These are phyloP conservation scores for Tinea semifulvella DNA, from an alignment of 2,888 invertebrate genomes.

Conservation along the genomic window DNA sequence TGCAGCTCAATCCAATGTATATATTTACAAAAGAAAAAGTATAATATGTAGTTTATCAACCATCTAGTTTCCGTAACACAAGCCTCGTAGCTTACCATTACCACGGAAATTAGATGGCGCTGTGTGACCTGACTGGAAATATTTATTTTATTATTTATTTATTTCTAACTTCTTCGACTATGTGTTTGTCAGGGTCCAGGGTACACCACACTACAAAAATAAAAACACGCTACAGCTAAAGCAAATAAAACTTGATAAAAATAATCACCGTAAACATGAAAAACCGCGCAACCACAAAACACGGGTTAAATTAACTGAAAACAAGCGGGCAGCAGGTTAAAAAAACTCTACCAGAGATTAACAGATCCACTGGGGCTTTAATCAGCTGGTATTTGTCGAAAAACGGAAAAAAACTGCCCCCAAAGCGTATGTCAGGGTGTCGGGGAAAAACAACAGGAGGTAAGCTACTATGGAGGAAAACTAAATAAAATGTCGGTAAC, in stretches of 20 bases:
- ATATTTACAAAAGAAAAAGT: too few species aligned
- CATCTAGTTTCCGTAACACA: too few species aligned
- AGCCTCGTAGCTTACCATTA: too few species aligned
- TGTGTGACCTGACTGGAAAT: too few species aligned
- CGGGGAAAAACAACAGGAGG: slow-evolving; percentile 28
- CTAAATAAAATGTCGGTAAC: too few species aligned
- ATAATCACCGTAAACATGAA: background rate
- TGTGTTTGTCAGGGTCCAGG: too few species aligned
- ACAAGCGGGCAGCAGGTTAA: slow-evolving; percentile 24
- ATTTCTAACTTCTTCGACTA: too few species aligned
- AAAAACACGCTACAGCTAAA: background rate
- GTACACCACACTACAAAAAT: too few species aligned
- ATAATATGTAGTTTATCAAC: too few species aligned
- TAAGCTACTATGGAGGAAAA: slow-evolving; percentile 28
- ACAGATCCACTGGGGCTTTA: slow-evolving; percentile 35
- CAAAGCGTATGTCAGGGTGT: slow-evolving; percentile 26
- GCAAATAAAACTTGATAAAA: background rate
- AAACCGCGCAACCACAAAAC: slow-evolving; percentile 26
- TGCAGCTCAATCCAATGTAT: too few species aligned
- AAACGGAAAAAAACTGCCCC: slow-evolving; percentile 21
- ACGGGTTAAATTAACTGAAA: slow-evolving; percentile 40
- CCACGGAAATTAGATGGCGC: too few species aligned
- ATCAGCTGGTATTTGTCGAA: slow-evolving; percentile 26
- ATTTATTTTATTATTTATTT: too few species aligned
- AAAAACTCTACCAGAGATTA: slow-evolving; percentile 29